These are phyloP conservation scores for Muscicapa striata DNA, from an alignment of 2,797 vertebrate genomes.

Conservation along the genomic window DNA sequence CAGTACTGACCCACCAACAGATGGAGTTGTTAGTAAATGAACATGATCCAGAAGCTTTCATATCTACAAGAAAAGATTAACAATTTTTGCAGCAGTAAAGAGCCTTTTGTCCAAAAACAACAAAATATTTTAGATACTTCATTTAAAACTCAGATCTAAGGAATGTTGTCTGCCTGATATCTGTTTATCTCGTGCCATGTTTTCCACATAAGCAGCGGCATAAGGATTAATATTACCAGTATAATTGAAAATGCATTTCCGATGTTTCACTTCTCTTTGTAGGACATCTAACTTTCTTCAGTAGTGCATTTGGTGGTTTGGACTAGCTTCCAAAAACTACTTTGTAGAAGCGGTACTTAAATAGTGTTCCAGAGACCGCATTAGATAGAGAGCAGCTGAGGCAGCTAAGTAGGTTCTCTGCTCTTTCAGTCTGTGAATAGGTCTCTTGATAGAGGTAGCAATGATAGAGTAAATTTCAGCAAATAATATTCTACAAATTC, in stretches of 20 bases:
- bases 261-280: not conserved
- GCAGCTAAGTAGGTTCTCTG: not conserved
- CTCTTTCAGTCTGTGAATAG: not conserved
- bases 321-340: not conserved
- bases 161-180: not conserved
- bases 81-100: not conserved
- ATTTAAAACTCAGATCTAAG: not conserved
- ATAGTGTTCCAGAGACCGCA: not conserved
- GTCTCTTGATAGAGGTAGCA: not conserved
- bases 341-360: not conserved
- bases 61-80: not conserved
- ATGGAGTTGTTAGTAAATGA: not conserved
- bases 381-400: not conserved
- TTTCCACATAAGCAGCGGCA: not conserved
- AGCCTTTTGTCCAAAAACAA: not conserved
- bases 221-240: not conserved
- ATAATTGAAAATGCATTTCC: not conserved
- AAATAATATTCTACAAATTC: not conserved
- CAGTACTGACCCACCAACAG: not conserved
- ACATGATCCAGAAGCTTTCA: not conserved
- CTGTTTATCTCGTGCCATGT: not conserved
- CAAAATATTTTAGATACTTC: not conserved
- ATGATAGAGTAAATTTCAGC: not conserved
- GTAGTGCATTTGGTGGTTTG: not conserved
- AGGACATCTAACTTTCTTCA: not conserved